Evolutionary conservation across 2,888 invertebrate species (phyloP).

Genomic region (Acleris literana): DNA sequence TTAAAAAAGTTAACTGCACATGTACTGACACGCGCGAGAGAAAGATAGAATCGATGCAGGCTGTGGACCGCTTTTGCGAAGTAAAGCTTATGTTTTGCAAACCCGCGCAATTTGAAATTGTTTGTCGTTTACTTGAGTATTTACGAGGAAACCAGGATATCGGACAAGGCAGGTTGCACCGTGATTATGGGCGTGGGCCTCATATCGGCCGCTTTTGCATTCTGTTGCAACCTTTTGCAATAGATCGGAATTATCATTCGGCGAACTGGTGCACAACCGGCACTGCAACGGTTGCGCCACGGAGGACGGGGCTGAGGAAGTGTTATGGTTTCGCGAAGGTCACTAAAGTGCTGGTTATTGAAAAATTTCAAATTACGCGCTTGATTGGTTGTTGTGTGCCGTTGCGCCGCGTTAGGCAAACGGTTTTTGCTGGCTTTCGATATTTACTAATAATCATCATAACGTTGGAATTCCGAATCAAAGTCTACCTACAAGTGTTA

Average conservation of each 20-base stretch:
- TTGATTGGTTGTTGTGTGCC: constrained; percentile 41
- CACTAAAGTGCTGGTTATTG: constrained; percentile 59
- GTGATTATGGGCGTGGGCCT: constrained; percentile 76
- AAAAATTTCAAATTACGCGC: constrained; percentile 57
- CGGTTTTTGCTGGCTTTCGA: constrained; percentile 22
- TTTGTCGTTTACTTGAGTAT: constrained; percentile 25
- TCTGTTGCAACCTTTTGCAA: constrained; percentile 78
- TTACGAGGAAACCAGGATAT: constrained; percentile 32
- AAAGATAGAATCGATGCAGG: background rate
- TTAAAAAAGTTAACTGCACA: no score
- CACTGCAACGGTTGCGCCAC: constrained; percentile 66
- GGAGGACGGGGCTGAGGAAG: constrained; percentile 71
- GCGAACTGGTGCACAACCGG: constrained; percentile 79
- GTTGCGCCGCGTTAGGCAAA: constrained; percentile 18
- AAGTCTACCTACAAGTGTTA: background rate
- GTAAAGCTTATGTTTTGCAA: constrained; percentile 12
- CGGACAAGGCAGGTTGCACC: constrained; percentile 64
- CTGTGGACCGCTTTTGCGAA: background rate
- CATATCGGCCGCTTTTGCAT: constrained; percentile 73
- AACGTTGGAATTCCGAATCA: background rate
- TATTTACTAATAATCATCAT: constrained; percentile 2
- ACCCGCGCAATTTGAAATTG: constrained; percentile 17
- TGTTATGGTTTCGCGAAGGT: constrained; percentile 70
- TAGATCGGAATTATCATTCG: constrained; percentile 79
- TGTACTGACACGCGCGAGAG: background rate